Conservation (phyloP, 2,113 vertebrate species). For the Melanotaenia duboulayi region DNA sequence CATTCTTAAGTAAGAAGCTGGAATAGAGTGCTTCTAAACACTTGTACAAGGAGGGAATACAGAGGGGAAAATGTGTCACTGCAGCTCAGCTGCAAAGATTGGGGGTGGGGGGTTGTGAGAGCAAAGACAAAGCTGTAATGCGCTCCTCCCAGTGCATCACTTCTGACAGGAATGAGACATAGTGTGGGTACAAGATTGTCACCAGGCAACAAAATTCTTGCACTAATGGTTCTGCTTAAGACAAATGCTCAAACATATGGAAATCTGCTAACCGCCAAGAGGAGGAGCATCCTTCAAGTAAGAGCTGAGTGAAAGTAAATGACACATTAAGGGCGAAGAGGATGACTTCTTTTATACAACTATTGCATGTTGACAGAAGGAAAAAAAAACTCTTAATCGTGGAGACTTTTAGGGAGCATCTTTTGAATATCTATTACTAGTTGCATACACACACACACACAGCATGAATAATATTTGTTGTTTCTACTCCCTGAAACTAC, state of each 20-base stretch:
- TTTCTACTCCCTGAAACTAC: slow-evolving; percentile 53
- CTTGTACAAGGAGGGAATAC: slow-evolving; percentile 45
- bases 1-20: slow-evolving; percentile 66
- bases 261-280: slow-evolving; percentile 34
- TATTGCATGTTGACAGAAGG: slow-evolving; percentile 5
- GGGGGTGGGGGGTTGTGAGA: slow-evolving; percentile 28
- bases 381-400: slow-evolving; percentile 27
- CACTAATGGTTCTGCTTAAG: slow-evolving; percentile 36
- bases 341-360: slow-evolving; percentile 1
- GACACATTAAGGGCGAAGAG: slow-evolving; percentile 33
- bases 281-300: slow-evolving; percentile 2
- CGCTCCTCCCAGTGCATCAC: slow-evolving; percentile 53
- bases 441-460: slow-evolving; percentile 4
- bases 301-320: slow-evolving; percentile 10
- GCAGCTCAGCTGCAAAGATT: slow-evolving; percentile 41
- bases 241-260: slow-evolving; percentile 37
- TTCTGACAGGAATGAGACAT: slow-evolving; percentile 48
- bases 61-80: slow-evolving; percentile 50
- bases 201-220: slow-evolving; percentile 51
- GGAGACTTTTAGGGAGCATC: slow-evolving; percentile 11
- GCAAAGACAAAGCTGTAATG: slow-evolving; percentile 47
- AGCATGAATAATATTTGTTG: slow-evolving; percentile 42
- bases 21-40: slow-evolving; percentile 62
- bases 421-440: slow-evolving; percentile 20
- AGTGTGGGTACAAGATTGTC: slow-evolving; percentile 49